These are phyloP conservation scores for Nothobranchius furzeri DNA, from an alignment of 2,113 vertebrate species.

Conservation along the genomic window DNA sequence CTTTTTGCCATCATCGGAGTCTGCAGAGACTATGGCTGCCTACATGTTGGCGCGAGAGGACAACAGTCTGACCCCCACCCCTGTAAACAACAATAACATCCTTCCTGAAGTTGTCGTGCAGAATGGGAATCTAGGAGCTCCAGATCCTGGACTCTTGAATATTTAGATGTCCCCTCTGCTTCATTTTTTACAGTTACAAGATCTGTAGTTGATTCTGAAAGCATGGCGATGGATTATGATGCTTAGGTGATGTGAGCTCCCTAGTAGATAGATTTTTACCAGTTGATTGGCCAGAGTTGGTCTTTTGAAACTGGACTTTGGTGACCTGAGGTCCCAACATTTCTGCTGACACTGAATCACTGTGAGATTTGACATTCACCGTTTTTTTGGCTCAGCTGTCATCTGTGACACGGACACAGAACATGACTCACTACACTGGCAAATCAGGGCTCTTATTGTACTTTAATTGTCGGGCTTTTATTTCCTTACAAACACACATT, in stretches of 20 bases:
- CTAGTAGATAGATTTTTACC: slow-evolving; percentile 29
- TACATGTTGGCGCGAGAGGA: slow-evolving; percentile 80
- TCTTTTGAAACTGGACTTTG: slow-evolving; percentile 29
- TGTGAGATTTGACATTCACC: slow-evolving; percentile 70
- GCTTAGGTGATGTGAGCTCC: slow-evolving; percentile 36
- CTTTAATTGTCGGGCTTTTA: slow-evolving; percentile 35
- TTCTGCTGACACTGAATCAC: slow-evolving; percentile 66
- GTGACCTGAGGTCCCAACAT: slow-evolving; percentile 35
- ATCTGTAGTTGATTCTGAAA: slow-evolving; percentile 40
- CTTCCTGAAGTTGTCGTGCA: slow-evolving; percentile 79
- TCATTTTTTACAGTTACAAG: slow-evolving; percentile 41
- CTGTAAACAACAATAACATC: slow-evolving; percentile 80
- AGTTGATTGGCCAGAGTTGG: slow-evolving; percentile 42
- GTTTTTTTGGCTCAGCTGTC: slow-evolving; percentile 55
- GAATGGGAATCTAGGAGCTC: slow-evolving; percentile 83
- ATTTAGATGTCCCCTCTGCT: slow-evolving; percentile 65
- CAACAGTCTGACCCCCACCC: slow-evolving; percentile 64
- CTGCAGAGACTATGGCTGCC: slow-evolving; percentile 81
- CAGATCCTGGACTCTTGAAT: slow-evolving; percentile 83
- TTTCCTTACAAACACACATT: slow-evolving; percentile 34
- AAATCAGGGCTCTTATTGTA: slow-evolving; percentile 53
- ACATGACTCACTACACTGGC: slow-evolving; percentile 27
- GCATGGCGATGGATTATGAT: slow-evolving; percentile 32
- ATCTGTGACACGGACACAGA: slow-evolving; percentile 43
- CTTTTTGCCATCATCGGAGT: slow-evolving; percentile 83